These are phyloP conservation scores for Eunapius fragilis DNA, from an alignment of 37 sponge, comb jelly and placozoan genomes.

Conservation along the genomic window DNA sequence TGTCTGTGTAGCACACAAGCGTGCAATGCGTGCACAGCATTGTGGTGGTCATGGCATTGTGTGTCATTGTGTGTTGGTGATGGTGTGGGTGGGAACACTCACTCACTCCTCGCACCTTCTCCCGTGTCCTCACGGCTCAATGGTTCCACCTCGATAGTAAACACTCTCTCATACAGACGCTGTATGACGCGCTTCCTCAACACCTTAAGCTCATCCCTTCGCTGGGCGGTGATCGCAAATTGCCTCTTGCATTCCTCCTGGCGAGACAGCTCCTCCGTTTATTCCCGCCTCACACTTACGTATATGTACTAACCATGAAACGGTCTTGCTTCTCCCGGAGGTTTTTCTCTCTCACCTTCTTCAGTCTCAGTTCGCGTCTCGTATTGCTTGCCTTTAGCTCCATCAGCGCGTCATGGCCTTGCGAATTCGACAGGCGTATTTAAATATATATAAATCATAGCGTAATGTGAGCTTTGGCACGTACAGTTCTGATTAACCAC, in stretches of 20 bases:
- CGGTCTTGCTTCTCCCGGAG: conserved; percentile 16
- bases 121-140: conserved; percentile 54
- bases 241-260: not conserved
- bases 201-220: not conserved
- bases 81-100: not conserved
- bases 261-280: not conserved
- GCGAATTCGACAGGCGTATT: not conserved
- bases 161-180: conserved; percentile 9
- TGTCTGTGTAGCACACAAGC: too few species aligned
- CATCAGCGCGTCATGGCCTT: conserved; percentile 35
- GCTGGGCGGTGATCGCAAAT: not conserved
- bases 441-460: not conserved
- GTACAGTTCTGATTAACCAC: not conserved
- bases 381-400: conserved; percentile 11
- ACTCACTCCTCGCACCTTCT: conserved; percentile 13
- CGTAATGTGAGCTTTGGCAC: not conserved
- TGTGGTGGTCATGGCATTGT: not conserved
- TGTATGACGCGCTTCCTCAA: conserved; percentile 6
- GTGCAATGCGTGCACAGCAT: too few species aligned
- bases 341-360: conserved; percentile 30
- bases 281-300: not conserved
- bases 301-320: not conserved
- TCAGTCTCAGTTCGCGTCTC: conserved; percentile 23
- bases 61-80: not conserved
- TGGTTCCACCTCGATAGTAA: conserved; percentile 59